Evolutionary conservation across 2,888 invertebrate genomes (phyloP).

Genomic region (Deroplatys truncata): DNA sequence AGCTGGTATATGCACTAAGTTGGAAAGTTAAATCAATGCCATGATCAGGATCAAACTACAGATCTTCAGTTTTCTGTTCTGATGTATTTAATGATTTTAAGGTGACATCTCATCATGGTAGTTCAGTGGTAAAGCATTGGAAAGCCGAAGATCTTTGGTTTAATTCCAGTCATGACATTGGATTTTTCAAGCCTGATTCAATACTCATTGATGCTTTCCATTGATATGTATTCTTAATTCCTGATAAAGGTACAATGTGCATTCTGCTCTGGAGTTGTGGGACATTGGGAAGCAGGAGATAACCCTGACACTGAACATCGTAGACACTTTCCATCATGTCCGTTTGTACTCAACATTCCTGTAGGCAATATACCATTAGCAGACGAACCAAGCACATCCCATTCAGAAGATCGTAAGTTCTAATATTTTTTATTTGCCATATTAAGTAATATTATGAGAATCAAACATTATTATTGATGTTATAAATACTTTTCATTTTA

Average conservation of each 20-base stretch:
- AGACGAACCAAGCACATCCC: slow-evolving; percentile 33
- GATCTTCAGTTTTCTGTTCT: too few species aligned
- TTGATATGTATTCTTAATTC: background rate
- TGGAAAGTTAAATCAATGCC: too few species aligned
- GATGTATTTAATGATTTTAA: too few species aligned
- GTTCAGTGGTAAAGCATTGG: too few species aligned
- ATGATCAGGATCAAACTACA: too few species aligned
- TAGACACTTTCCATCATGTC: slow-evolving; percentile 56
- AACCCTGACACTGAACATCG: slow-evolving; percentile 66
- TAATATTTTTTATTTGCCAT: background rate
- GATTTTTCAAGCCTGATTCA: too few species aligned
- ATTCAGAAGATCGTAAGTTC: background rate
- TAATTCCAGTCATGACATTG: too few species aligned
- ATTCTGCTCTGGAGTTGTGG: slow-evolving; percentile 70
- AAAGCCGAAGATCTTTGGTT: too few species aligned
- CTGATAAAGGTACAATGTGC: slow-evolving; percentile 65
- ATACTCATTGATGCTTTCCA: background rate
- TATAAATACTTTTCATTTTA: background rate
- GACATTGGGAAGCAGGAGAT: slow-evolving; percentile 64
- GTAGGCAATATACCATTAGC: slow-evolving; percentile 40
- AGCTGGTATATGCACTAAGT: too few species aligned
- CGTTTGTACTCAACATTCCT: slow-evolving; percentile 49
- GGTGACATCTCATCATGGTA: too few species aligned
- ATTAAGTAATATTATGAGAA: too few species aligned
- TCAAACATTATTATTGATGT: too few species aligned